These are phyloP conservation scores for Archegozetes longisetosus DNA, from an alignment of 1,140 invertebrate species.

Conservation along the genomic window DNA sequence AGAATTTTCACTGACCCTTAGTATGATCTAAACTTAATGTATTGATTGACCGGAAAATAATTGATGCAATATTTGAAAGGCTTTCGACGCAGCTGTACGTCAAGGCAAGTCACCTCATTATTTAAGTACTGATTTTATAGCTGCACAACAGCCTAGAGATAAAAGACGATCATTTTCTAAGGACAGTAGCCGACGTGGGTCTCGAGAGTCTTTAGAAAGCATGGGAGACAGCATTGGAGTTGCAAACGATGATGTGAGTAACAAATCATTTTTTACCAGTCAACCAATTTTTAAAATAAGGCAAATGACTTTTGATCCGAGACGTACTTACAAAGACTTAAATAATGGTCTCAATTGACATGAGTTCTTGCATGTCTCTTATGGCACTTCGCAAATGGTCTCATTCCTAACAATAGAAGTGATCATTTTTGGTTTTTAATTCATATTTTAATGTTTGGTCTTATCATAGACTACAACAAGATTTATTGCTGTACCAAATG, in stretches of 20 bases:
- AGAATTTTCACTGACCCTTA: too few relatives aligned
- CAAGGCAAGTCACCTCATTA: slow-evolving; percentile 20
- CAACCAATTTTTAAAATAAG: neutral
- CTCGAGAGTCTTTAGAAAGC: slow-evolving; percentile 43
- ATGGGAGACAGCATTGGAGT: slow-evolving; percentile 26
- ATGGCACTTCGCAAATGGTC: too few relatives aligned
- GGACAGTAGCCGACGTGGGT: slow-evolving; percentile 36
- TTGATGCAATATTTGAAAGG: too few relatives aligned
- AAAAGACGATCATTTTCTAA: slow-evolving; percentile 31
- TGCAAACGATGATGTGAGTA: neutral
- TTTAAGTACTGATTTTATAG: slow-evolving; percentile 18
- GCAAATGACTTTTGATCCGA: neutral
- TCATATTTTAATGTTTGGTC: too few relatives aligned
- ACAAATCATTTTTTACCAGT: neutral
- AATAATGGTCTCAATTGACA: slow-evolving; percentile 10
- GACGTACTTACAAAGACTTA: neutral
- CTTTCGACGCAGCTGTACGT: slow-evolving; percentile 17
- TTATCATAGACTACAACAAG: too few relatives aligned
- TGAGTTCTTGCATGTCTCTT: slow-evolving; percentile 10
- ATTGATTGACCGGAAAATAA: too few relatives aligned
- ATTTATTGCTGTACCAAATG: too few relatives aligned
- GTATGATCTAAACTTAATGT: too few relatives aligned
- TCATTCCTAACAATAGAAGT: too few relatives aligned
- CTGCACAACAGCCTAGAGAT: slow-evolving; percentile 24
- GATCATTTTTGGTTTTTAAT: too few relatives aligned